Conservation (phyloP, 2,797 vertebrate species). For the Podarcis siculus region DNA sequence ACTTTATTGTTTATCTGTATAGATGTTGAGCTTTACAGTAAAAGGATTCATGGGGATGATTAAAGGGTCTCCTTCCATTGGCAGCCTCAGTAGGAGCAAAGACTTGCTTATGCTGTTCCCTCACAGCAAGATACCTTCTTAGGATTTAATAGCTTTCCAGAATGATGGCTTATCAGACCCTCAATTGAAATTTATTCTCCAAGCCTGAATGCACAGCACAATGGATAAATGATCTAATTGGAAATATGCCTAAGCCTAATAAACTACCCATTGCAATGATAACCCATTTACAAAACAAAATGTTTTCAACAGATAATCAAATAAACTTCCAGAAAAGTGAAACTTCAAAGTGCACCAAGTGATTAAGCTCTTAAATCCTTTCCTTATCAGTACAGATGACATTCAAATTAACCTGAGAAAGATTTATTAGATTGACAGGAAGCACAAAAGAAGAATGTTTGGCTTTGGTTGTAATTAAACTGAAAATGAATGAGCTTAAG, state of each 20-base stretch:
- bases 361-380: slow-evolving; percentile 36
- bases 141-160: slow-evolving; percentile 49
- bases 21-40: neutral
- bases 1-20: neutral
- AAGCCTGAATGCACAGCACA: slow-evolving; percentile 51
- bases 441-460: slow-evolving; percentile 50
- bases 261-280: slow-evolving; percentile 38
- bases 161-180: slow-evolving; percentile 47
- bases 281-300: slow-evolving; percentile 59
- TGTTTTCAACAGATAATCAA: slow-evolving; percentile 55
- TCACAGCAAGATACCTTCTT: slow-evolving; percentile 13
- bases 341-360: slow-evolving; percentile 49
- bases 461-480: slow-evolving; percentile 49
- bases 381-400: slow-evolving; percentile 26
- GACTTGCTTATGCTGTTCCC: neutral
- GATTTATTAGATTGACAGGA: slow-evolving; percentile 38
- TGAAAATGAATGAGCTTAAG: slow-evolving; percentile 48
- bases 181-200: slow-evolving; percentile 30
- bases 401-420: slow-evolving; percentile 43
- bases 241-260: slow-evolving; percentile 51
- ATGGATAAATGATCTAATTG: slow-evolving; percentile 42
- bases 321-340: slow-evolving; percentile 45
- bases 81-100: slow-evolving; percentile 14
- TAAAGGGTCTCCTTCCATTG: slow-evolving; percentile 27
- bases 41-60: neutral